These are phyloP conservation scores for Neodiprion pinetum DNA, from an alignment of 1,140 invertebrate genomes.

Conservation along the genomic window DNA sequence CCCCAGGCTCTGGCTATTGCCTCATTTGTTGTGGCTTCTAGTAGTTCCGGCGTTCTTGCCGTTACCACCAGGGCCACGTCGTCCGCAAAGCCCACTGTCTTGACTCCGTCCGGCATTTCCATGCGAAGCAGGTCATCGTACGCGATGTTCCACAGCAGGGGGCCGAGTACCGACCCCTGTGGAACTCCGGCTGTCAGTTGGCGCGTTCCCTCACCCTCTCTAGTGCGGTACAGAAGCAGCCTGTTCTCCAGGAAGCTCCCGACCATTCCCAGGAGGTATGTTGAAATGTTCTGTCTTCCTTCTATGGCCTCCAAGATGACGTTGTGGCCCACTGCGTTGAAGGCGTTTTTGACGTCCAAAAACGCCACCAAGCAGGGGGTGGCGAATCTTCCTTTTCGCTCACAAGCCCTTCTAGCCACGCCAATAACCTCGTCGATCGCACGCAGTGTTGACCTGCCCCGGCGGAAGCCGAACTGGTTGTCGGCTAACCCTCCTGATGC, in stretches of 20 bases:
- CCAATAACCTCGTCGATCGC: conserved; percentile 34
- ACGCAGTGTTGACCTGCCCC: conserved; percentile 44
- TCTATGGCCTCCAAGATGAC: background rate
- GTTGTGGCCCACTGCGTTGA: conserved; percentile 25
- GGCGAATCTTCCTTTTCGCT: conserved; percentile 13
- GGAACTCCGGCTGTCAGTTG: background rate
- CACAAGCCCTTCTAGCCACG: background rate
- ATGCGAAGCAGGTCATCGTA: too few relatives aligned
- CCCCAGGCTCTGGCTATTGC: background rate
- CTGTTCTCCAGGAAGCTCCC: background rate
- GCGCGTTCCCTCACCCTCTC: background rate
- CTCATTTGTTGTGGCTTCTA: too few relatives aligned
- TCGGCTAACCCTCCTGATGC: conserved; percentile 28
- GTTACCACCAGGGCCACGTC: too few relatives aligned
- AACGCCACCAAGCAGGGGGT: conserved; percentile 22
- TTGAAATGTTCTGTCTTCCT: background rate
- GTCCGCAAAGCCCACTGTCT: too few relatives aligned
- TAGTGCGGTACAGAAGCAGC: conserved; percentile 19
- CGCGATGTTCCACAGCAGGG: conserved; percentile 26
- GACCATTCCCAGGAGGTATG: conserved; percentile 12
- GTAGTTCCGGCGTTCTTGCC: too few relatives aligned
- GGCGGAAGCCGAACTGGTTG: conserved; percentile 45
- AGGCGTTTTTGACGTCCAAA: conserved; percentile 16
- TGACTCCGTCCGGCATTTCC: too few relatives aligned
- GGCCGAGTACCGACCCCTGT: conserved; percentile 22